Evolutionary conservation across 2,113 vertebrate genomes (phyloP).

Genomic region (Heterotilapia buettikoferi): DNA sequence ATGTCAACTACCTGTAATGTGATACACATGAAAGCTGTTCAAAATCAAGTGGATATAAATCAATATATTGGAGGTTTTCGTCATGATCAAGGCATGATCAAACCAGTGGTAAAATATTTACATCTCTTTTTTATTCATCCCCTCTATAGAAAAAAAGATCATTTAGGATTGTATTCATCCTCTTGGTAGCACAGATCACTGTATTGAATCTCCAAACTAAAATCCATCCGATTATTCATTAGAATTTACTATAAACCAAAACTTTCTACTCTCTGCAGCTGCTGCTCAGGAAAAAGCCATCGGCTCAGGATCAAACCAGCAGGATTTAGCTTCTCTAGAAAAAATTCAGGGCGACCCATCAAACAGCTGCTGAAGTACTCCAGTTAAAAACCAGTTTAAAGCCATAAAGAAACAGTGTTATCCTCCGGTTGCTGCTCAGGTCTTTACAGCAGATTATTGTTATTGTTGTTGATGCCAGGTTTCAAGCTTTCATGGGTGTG

Average conservation of each 20-base stretch:
- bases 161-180: neutral
- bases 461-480: neutral
- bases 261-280: neutral
- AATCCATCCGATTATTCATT: neutral
- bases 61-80: neutral
- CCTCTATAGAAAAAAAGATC: neutral
- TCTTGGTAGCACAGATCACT: neutral
- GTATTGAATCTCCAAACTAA: neutral
- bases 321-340: neutral
- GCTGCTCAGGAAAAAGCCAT: neutral
- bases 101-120: neutral
- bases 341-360: neutral
- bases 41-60: neutral
- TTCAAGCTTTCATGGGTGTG: neutral
- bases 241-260: neutral
- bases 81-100: neutral
- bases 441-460: neutral
- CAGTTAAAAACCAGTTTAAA: neutral
- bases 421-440: neutral
- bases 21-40: neutral
- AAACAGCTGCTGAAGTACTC: neutral
- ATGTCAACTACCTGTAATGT: neutral
- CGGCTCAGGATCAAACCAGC: neutral
- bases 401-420: neutral
- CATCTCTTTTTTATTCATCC: neutral